Percentiles rank a stretch among this genome's conserved stretches.
Evolutionary conservation across 2,113 vertebrate genomes (phyloP).

Genomic region (Phaethornis superciliosus): DNA sequence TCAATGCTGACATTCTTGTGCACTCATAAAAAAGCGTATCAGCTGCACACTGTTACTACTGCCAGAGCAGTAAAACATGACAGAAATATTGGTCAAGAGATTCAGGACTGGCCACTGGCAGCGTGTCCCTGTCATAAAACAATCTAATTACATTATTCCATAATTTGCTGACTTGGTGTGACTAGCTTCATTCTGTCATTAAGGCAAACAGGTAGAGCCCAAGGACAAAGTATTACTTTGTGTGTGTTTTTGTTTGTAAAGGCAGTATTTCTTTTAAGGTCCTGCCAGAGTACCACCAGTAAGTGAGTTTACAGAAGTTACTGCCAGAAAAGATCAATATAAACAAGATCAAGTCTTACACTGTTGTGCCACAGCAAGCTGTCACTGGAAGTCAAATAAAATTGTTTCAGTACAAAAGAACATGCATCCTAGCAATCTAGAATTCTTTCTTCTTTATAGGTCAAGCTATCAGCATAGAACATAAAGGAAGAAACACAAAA

Average conservation of each 20-base stretch:
- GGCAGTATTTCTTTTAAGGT: not conserved
- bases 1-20: not conserved
- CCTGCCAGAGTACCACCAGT: not conserved
- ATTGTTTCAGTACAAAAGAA: not conserved
- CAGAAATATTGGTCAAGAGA: not conserved
- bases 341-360: not conserved
- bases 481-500: not conserved
- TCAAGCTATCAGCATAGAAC: not conserved
- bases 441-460: not conserved
- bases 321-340: not conserved
- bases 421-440: not conserved
- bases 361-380: not conserved
- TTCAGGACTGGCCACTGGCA: not conserved
- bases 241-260: not conserved
- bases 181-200: not conserved
- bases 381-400: not conserved
- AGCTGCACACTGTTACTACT: not conserved
- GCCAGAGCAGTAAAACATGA: not conserved
- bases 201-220: not conserved
- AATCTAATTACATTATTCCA: not conserved
- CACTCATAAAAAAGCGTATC: not conserved
- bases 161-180: not conserved
- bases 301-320: not conserved
- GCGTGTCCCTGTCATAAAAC: not conserved
- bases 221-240: not conserved